Evolutionary conservation across 2,113 vertebrate species (phyloP).

Genomic region (Hirundichthys speculiger): DNA sequence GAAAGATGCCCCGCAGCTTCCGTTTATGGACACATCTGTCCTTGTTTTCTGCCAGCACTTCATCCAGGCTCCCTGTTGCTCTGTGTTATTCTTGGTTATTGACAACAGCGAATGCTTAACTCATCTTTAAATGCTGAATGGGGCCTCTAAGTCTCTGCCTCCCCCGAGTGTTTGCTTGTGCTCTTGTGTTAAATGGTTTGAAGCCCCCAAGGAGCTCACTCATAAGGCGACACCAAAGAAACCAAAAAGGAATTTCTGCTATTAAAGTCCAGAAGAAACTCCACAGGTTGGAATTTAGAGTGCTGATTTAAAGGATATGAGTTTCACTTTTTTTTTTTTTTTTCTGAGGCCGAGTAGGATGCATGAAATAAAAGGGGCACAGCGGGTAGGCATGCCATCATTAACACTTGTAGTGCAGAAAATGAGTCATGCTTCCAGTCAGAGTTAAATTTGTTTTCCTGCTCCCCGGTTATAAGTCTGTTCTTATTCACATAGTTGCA

Average conservation of each 20-base stretch:
- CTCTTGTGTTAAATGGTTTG: constrained; percentile 69
- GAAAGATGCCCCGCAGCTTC: constrained; percentile 34
- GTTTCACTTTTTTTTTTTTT: constrained; percentile 45
- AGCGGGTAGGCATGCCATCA: constrained; percentile 54
- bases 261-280: constrained; percentile 67
- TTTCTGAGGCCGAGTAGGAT: constrained; percentile 72
- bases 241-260: constrained; percentile 65
- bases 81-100: constrained; percentile 61
- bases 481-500: constrained; percentile 54
- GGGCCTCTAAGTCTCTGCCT: constrained; percentile 50
- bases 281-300: constrained; percentile 69
- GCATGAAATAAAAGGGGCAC: constrained; percentile 53
- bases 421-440: constrained; percentile 77
- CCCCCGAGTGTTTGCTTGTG: constrained; percentile 35
- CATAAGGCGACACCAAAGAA: constrained; percentile 56
- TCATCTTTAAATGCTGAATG: constrained; percentile 49
- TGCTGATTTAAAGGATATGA: constrained; percentile 47
- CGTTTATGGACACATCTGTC: constrained; percentile 69
- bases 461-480: constrained; percentile 46
- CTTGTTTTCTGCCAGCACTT: constrained; percentile 56
- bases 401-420: constrained; percentile 72
- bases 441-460: constrained; percentile 64
- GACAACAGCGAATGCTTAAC: constrained; percentile 57
- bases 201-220: constrained; percentile 72
- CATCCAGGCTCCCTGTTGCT: constrained; percentile 48